phyloP scores from a whole-genome alignment of 2,113 vertebrate genomes.

The Balaeniceps rex region DNA sequence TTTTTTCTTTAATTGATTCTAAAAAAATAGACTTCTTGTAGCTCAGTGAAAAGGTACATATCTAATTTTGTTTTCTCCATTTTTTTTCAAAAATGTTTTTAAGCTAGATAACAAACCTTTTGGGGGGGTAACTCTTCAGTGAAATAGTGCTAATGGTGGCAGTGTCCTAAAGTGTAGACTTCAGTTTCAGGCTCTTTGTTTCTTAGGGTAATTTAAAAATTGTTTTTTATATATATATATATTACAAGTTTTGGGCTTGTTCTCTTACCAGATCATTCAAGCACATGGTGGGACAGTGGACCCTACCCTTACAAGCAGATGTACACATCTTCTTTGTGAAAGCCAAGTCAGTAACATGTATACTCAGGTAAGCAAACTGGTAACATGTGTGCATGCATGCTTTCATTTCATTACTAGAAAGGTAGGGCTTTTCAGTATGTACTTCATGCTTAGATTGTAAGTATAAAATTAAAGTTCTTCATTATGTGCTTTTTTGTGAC shows the following conservation, averaged over 20 bases:
- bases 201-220: neutral
- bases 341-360: constrained; percentile 96
- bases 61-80: neutral
- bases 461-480: neutral
- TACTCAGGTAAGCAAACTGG: constrained; percentile 84
- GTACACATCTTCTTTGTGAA: constrained; percentile 96
- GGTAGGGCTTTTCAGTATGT: neutral
- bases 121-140: neutral
- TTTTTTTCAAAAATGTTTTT: neutral
- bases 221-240: neutral
- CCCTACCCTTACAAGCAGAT: constrained; percentile 82
- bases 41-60: neutral
- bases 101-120: neutral
- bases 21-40: neutral
- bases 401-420: neutral
- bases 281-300: constrained; percentile 90
- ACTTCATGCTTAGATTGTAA: neutral
- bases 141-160: neutral
- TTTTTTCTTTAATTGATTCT: neutral
- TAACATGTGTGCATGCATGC: neutral
- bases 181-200: neutral
- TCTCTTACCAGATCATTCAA: constrained; percentile 86
- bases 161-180: neutral
- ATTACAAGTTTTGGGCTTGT: neutral
- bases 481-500: neutral